Base-by-base conservation (phyloP, 2,113 vertebrate genomes). In the Choloepus hoffmanni region DNA sequence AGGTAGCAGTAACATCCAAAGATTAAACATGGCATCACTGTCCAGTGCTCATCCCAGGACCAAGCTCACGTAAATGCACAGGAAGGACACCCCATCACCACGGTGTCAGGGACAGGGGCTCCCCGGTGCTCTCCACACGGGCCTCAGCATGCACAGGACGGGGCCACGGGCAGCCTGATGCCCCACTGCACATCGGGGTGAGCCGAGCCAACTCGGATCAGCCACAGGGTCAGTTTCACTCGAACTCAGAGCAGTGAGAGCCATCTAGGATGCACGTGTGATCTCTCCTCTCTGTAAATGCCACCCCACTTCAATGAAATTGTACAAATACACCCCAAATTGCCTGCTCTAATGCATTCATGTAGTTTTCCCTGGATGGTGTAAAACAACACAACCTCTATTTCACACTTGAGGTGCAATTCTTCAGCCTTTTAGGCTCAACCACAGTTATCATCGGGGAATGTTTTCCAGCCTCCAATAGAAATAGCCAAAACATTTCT, bases 161-260 rank as follows among this genome's bases (percentile, higher is more conserved):
- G 19, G 21, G 3, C 2, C 12, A 26, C 2, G 28, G 2, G 9
- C 0, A 7, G 55, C 2, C 33, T 23, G 3, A 26, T 33, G 15
- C 1, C 26, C 53, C 7, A 0, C 45, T 2, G 1, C 9, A 23
- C 24, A 1, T 0, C 0, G 3, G 7, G 1, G 2, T 1, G 30
- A 36, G 36, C 24, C 1, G 43, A 9, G 7, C 7, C 0, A 3
- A 8, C 65, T 0, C 1, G 15, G 73, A 5, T 16, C 1, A 5
- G 3, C 1, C 0, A 28, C 5, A 0, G 7, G 2, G 30, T 30
- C 1, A 1, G 5, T 10, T 5, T 16, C 15, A 5, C 1, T 0
- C 3, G 43, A 3, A 1, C 5, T 40, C 53, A 1, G 14, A 5
- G 2, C 0, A 0, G 2, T 30, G 3, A 1, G 21, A 7, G 3